A percentile compares a stretch with the other conserved stretches of the same genome.
These are phyloP conservation scores for Bacillus rossius DNA, from an alignment of 1,140 invertebrate genomes.

Conservation along the genomic window DNA sequence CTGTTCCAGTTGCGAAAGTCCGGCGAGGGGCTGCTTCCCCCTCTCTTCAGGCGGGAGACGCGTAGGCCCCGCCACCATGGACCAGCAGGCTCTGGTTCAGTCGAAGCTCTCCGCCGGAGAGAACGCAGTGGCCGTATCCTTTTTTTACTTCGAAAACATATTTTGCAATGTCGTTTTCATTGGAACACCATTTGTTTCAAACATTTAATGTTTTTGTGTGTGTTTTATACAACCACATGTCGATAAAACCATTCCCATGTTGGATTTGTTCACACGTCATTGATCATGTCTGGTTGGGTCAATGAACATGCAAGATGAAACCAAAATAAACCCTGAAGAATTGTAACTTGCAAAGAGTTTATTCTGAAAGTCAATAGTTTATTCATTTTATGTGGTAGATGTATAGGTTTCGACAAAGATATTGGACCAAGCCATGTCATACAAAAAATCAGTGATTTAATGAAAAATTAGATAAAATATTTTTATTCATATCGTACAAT, in stretches of 20 bases:
- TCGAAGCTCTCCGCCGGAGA: conserved; percentile 57
- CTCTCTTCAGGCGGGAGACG: no score
- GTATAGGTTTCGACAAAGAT: no score
- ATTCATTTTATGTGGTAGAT: not conserved
- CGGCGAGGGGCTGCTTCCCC: no score
- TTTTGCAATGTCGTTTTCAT: not conserved
- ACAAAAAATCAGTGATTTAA: no score
- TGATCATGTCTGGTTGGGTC: not conserved
- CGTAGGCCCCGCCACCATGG: conserved; percentile 10
- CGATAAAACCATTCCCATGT: not conserved
- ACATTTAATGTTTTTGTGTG: not conserved
- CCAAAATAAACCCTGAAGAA: no score
- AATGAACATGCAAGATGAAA: not conserved
- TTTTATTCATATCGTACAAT: no score
- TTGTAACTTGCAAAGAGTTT: no score
- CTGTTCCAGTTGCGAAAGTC: no score
- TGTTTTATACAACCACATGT: not conserved
- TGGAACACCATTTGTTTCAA: not conserved
- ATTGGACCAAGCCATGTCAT: no score
- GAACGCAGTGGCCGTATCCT: conserved; percentile 49
- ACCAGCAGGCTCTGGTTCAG: conserved; percentile 46
- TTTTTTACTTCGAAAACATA: conserved; percentile 22
- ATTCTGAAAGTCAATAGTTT: not conserved
- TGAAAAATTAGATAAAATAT: no score
- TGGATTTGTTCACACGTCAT: not conserved